A percentile compares a stretch with the other conserved stretches of the same genome.
phyloP scores from a whole-genome alignment of 2,113 vertebrate species.

The Hydrochoerus hydrochaeris region DNA sequence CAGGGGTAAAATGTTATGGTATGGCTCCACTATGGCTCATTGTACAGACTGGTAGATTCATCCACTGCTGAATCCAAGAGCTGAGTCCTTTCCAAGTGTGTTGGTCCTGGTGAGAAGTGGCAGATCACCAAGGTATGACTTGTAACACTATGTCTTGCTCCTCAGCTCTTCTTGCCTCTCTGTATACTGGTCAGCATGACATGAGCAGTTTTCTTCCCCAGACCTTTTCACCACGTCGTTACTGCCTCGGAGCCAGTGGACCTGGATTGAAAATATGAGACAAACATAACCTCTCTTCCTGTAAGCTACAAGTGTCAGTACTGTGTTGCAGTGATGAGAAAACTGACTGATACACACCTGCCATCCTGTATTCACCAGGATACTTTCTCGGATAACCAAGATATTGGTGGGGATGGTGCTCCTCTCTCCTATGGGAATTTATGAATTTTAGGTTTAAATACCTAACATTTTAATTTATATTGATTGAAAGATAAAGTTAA shows the following conservation, averaged over 20 bases:
- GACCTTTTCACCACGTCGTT: background rate
- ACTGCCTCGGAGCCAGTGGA: background rate
- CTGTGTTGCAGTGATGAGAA: background rate
- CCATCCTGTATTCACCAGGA: background rate
- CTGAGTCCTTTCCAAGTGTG: background rate
- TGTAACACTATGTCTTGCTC: background rate
- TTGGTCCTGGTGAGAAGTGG: background rate
- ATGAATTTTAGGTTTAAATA: background rate
- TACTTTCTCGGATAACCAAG: background rate
- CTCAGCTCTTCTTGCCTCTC: background rate
- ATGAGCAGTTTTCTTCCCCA: background rate
- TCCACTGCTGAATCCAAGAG: background rate
- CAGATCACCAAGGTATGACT: background rate
- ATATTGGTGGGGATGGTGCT: background rate
- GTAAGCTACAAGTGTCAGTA: background rate
- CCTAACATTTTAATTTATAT: background rate
- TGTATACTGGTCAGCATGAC: background rate
- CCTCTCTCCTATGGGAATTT: background rate
- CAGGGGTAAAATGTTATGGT: background rate
- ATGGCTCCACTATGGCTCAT: background rate
- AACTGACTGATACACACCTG: background rate
- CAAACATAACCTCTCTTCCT: background rate
- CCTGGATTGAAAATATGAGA: background rate
- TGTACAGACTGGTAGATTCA: background rate
- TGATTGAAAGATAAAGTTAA: background rate